Evolutionary conservation across 2,113 vertebrate species (phyloP), one percentile per base, ranked within the genome.

Genomic region (Pundamilia nyererei): DNA sequence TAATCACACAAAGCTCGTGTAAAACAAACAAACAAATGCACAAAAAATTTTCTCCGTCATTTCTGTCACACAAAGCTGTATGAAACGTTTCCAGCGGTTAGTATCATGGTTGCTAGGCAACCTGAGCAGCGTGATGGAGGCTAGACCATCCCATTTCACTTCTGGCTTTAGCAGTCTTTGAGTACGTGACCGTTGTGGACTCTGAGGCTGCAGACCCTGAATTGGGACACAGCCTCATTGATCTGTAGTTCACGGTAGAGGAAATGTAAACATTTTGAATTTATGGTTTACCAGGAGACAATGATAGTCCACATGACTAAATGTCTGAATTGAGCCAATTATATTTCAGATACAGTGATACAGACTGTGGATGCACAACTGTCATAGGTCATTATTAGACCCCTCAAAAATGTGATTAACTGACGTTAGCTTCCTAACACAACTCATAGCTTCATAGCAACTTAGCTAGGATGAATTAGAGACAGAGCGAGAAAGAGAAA

Each of bases 291-390:
- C 17, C 49, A 58, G 55, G 55, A 58, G 13, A 29, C 24, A 3
- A 29, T 58, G 24, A 58, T 58, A 1, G 55, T 58, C 24, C 55
- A 29, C 55, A 58, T 58, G 55, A 29, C 55, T 58, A 58, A 29
- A 58, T 58, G 24, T 58, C 24, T 29, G 24, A 58, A 58, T 58
- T 58, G 24, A 60, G 56, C 56, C 56, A 60, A 60, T 60, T 60
- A 60, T 60, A 60, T 60, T 31, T 60, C 56, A 60, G 26, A 60
- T 31, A 60, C 56, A 58, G 26, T 31, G 56, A 58, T 58, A 31
- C 56, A 60, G 51, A 53, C 49, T 53, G n/a, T 54, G 9, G 19
- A 11, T 31, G 14, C 26, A 31, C 56, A 58, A 31, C 26, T 31
- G 5, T 31, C 56, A 58, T 6, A 60, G 56, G 56, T 60, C 56